Percentiles rank a stretch among this genome's conserved stretches.
Evolutionary conservation across 2,888 invertebrate genomes (phyloP).

Genomic region (Formica aserva): DNA sequence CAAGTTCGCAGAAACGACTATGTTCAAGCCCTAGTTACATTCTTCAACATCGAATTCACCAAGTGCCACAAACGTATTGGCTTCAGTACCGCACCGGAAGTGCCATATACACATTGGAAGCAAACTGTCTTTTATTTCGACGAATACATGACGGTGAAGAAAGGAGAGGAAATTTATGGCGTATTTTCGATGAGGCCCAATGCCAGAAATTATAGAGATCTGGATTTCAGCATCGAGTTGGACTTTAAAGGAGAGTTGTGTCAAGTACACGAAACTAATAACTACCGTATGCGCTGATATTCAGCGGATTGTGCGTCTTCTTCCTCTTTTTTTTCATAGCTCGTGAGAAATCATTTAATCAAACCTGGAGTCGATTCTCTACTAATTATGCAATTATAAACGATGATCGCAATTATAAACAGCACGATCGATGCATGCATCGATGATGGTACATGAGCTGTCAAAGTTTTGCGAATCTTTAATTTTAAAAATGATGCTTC

Average conservation of each 20-base stretch:
- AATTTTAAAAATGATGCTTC: conserved; percentile 54
- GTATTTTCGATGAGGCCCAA: conserved; percentile 98
- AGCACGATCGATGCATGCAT: conserved; percentile 57
- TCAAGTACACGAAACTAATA: conserved; percentile 93
- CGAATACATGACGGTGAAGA: conserved; percentile 98
- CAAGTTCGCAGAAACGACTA: conserved; percentile 97
- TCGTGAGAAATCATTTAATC: conserved; percentile 69
- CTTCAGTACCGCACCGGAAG: conserved; percentile 99
- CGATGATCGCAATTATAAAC: conserved; percentile 55
- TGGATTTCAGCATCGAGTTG: conserved; percentile 97
- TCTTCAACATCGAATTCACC: conserved; percentile 99
- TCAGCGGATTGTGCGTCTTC: conserved; percentile 58
- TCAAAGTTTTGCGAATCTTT: conserved; percentile 53
- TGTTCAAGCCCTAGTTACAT: conserved; percentile 98
- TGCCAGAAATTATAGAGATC: conserved; percentile 97
- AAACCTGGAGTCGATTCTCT: conserved; percentile 60
- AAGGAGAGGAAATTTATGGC: conserved; percentile 97
- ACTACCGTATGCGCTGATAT: conserved; percentile 95
- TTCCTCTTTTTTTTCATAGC: conserved; percentile 69
- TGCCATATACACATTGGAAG: conserved; percentile 99
- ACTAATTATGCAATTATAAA: conserved; percentile 63
- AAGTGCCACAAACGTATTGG: conserved; percentile 99
- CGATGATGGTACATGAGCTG: conserved; percentile 53
- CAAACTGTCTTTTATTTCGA: conserved; percentile 99
- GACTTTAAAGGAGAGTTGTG: conserved; percentile 97